Evolutionary conservation across 2,888 invertebrate species (phyloP).

Genomic region (Heliconius sara): DNA sequence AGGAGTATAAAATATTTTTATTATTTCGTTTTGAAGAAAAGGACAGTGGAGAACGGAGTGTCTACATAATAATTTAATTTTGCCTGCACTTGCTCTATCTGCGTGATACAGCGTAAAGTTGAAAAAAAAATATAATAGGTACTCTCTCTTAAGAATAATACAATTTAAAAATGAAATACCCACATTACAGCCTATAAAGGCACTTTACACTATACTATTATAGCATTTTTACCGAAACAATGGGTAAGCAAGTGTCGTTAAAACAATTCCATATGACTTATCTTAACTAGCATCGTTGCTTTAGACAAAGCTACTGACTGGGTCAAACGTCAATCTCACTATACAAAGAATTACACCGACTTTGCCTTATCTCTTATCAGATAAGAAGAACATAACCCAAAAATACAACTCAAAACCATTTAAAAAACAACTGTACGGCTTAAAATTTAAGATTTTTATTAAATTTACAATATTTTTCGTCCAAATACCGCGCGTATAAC

Average conservation of each 20-base stretch:
- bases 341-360: conserved; percentile 57
- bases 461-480: neutral
- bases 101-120: too few species aligned
- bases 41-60: too few species aligned
- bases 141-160: neutral
- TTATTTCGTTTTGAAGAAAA: too few species aligned
- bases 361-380: conserved; percentile 51
- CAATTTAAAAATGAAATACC: neutral
- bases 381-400: neutral
- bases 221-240: conserved; percentile 20
- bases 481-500: neutral
- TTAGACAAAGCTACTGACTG: conserved; percentile 47
- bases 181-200: neutral
- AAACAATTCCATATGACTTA: conserved; percentile 36
- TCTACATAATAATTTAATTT: too few species aligned
- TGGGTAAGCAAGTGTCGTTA: conserved; percentile 35
- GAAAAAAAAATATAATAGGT: neutral
- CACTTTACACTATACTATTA: neutral
- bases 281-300: conserved; percentile 39
- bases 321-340: conserved; percentile 62
- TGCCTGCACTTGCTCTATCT: too few species aligned
- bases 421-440: conserved; percentile 24
- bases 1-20: too few species aligned
- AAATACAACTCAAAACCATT: conserved; percentile 13
- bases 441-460: conserved; percentile 4